Conservation (phyloP, 2,797 vertebrate genomes). For the Melanotaenia trifasciata region DNA sequence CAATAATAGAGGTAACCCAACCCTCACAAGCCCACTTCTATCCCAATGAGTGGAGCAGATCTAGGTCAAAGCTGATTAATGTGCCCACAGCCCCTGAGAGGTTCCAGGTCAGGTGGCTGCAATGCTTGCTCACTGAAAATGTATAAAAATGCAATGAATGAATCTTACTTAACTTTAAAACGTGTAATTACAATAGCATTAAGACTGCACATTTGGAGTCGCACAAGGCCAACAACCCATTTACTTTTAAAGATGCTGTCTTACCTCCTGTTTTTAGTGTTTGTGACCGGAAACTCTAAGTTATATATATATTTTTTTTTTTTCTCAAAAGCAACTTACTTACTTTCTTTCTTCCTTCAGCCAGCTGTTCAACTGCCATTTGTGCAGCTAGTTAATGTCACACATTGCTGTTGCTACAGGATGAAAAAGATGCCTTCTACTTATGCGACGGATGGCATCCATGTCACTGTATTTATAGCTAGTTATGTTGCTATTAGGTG, state of each 20-base stretch:
- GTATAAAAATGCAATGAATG: constrained; percentile 60
- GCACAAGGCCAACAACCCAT: constrained; percentile 19
- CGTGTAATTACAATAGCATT: constrained; percentile 7
- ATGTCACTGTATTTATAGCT: constrained; percentile 66
- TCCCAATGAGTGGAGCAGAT: constrained; percentile 77
- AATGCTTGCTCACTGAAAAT: constrained; percentile 55
- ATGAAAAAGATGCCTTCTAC: constrained; percentile 29
- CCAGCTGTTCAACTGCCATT: constrained; percentile 14
- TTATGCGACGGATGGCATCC: constrained; percentile 36
- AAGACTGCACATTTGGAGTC: constrained; percentile 2
- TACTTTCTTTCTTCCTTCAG: too few species aligned
- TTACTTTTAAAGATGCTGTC: constrained; percentile 20
- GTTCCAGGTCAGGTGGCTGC: constrained; percentile 77
- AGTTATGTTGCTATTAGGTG: constrained; percentile 42
- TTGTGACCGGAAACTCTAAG: background rate
- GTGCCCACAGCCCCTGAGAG: constrained; percentile 75
- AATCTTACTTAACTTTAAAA: constrained; percentile 19
- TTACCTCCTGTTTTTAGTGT: constrained; percentile 10
- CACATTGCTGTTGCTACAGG: constrained; percentile 7
- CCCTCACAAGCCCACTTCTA: constrained; percentile 65
- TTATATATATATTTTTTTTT: too few species aligned
- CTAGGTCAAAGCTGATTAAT: constrained; percentile 87
- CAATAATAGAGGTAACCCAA: constrained; percentile 69
- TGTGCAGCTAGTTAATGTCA: constrained; percentile 24
- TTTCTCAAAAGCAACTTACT: too few species aligned